phyloP scores from a whole-genome alignment of 2,888 invertebrate species.

The Euplagia quadripunctaria region DNA sequence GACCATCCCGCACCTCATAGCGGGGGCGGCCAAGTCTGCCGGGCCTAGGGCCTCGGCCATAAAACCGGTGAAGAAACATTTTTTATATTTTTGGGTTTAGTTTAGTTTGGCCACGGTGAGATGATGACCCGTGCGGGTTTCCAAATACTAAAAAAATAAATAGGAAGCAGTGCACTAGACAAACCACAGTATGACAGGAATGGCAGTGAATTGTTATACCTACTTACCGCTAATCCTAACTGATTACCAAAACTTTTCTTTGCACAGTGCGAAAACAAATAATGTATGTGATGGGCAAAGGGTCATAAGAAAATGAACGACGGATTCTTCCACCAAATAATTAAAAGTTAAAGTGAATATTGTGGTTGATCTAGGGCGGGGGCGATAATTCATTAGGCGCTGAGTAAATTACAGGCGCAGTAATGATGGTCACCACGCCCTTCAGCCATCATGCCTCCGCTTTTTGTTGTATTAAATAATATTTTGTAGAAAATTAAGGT shows the following conservation, averaged over 20 bases:
- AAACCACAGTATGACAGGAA: no score
- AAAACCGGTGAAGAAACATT: no score
- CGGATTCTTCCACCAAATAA: conserved; percentile 28
- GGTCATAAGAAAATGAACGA: background rate
- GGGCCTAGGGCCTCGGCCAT: no score
- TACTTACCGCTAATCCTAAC: background rate
- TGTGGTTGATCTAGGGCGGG: conserved; percentile 54
- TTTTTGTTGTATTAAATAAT: conserved; percentile 20
- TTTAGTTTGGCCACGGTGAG: no score
- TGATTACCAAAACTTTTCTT: background rate
- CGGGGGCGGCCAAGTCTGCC: no score
- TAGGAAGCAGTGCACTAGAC: no score
- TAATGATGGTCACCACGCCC: conserved; percentile 77
- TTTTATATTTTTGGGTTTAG: no score
- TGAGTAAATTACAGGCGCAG: conserved; percentile 73
- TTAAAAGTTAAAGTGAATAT: conserved; percentile 50
- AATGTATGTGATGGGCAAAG: background rate
- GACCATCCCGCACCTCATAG: no score
- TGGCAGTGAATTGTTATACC: no score
- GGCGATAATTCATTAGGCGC: conserved; percentile 75
- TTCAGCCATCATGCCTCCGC: conserved; percentile 26
- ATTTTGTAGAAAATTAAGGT: conserved; percentile 8
- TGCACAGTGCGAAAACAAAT: background rate
- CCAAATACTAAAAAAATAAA: no score
- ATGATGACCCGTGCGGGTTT: no score